These are phyloP conservation scores for Antechinus stuartii DNA, from an alignment of 2,113 vertebrate genomes.

Conservation along the genomic window DNA sequence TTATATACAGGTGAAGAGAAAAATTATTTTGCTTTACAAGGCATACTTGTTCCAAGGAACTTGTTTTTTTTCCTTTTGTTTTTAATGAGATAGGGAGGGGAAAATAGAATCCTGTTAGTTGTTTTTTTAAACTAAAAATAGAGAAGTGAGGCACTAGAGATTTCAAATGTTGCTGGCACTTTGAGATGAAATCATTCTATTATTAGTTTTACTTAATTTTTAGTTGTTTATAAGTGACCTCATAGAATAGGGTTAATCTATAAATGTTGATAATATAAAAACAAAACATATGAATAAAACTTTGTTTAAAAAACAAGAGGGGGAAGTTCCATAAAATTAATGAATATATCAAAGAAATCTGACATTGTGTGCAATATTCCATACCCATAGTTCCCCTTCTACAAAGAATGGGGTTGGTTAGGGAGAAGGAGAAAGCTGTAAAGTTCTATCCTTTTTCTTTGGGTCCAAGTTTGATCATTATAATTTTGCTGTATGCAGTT, in stretches of 20 bases:
- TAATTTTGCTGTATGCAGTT: background rate
- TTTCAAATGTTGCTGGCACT: background rate
- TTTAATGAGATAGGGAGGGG: background rate
- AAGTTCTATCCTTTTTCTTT: background rate
- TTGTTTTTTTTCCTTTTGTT: background rate
- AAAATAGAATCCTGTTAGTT: background rate
- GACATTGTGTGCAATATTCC: background rate
- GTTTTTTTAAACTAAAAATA: background rate
- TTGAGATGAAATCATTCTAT: background rate
- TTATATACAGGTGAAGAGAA: background rate
- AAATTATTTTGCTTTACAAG: background rate
- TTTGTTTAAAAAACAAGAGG: background rate
- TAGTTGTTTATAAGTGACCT: background rate
- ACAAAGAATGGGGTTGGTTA: background rate
- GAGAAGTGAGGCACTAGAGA: background rate
- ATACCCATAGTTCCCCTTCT: background rate
- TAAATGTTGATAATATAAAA: background rate
- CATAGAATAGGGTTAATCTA: background rate
- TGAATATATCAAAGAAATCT: background rate
- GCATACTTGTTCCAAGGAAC: background rate
- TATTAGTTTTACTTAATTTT: background rate
- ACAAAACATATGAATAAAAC: background rate
- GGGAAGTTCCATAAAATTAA: background rate
- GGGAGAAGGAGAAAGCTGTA: background rate
- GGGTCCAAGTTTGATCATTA: background rate